Conservation (phyloP, 2,113 vertebrate genomes). For the Orycteropus afer region DNA sequence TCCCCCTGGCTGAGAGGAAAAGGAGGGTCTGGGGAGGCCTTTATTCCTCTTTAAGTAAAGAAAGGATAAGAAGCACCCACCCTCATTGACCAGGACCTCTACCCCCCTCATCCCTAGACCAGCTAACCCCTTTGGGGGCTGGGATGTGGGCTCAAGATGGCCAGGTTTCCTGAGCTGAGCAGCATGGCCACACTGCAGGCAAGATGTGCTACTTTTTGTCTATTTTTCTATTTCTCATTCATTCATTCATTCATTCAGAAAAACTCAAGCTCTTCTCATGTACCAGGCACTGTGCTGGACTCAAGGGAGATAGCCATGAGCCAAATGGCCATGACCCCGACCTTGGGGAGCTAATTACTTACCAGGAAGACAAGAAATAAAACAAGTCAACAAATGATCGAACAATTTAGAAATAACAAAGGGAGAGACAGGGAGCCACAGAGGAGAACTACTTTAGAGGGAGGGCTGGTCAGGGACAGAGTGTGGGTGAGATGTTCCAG, state of each 20-base stretch:
- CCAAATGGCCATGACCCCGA: background rate
- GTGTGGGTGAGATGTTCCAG: background rate
- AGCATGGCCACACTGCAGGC: background rate
- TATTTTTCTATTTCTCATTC: background rate
- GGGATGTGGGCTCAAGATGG: background rate
- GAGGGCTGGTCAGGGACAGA: background rate
- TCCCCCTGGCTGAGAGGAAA: too few relatives aligned
- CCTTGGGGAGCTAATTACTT: fast-evolving
- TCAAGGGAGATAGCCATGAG: background rate
- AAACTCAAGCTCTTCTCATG: too few relatives aligned
- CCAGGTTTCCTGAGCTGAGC: background rate
- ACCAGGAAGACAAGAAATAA: fast-evolving
- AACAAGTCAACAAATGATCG: background rate
- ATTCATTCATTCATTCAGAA: background rate
- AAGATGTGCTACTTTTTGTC: background rate
- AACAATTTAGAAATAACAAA: background rate
- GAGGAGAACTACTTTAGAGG: background rate
- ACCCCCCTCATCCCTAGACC: background rate
- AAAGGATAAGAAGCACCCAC: background rate
- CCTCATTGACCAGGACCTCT: too few relatives aligned
- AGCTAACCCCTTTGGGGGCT: background rate
- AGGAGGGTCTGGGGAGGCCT: background rate
- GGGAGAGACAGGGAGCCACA: too few relatives aligned
- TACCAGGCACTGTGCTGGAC: background rate
- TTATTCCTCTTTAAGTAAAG: background rate